These are phyloP conservation scores for Tortricodes alternella DNA, from an alignment of 2,888 invertebrate species.

Conservation along the genomic window DNA sequence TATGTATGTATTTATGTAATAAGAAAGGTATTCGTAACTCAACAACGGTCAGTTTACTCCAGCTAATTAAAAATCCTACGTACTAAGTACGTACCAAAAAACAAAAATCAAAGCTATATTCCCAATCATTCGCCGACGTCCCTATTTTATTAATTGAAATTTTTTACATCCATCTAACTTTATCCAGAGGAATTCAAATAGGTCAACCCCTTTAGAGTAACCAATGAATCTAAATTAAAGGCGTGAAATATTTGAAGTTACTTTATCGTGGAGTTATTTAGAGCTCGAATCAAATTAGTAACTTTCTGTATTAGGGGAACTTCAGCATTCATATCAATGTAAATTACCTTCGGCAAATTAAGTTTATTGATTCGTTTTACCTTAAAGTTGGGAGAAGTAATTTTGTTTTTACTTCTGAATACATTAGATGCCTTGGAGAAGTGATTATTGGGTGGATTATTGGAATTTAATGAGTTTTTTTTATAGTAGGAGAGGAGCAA, in stretches of 20 bases:
- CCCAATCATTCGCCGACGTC: too few relatives aligned
- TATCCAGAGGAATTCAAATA: background rate
- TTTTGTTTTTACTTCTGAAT: background rate
- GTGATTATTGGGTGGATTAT: background rate
- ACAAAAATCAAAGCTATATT: too few relatives aligned
- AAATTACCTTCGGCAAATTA: background rate
- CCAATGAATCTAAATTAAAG: background rate
- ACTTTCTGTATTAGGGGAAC: conserved; percentile 10
- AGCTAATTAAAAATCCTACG: too few relatives aligned
- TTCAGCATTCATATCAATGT: background rate
- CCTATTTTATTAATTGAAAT: too few relatives aligned
- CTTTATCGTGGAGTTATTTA: conserved; percentile 9
- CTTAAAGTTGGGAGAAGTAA: background rate
- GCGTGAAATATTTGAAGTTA: conserved; percentile 16
- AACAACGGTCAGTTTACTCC: too few relatives aligned
- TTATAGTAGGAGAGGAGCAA: too few relatives aligned
- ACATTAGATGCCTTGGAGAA: background rate
- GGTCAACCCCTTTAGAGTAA: background rate
- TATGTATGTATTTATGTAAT: too few relatives aligned
- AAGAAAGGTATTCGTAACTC: too few relatives aligned
- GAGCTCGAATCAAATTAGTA: conserved; percentile 5
- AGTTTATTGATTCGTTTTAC: background rate
- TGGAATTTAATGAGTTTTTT: background rate
- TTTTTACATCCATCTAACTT: background rate
- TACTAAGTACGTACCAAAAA: too few relatives aligned